Conservation (phyloP, 2,113 vertebrate species). For the Kobus ellipsiprymnus region DNA sequence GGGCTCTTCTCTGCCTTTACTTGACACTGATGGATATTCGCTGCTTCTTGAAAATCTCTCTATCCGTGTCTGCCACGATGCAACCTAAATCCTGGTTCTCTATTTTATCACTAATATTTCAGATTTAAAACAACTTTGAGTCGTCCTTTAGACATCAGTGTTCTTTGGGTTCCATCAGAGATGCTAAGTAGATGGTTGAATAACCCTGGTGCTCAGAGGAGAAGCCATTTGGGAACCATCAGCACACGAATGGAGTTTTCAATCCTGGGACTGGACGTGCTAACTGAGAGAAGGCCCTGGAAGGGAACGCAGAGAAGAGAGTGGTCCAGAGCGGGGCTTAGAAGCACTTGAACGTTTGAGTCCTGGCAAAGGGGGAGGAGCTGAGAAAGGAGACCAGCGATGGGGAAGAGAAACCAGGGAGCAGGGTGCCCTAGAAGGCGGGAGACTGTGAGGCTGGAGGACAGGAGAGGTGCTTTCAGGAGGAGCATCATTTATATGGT, state of each 20-base stretch:
- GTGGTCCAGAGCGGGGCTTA: neutral
- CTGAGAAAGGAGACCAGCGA: neutral
- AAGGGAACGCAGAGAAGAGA: neutral
- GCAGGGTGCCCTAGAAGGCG: neutral
- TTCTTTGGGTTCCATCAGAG: neutral
- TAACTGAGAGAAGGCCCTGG: neutral
- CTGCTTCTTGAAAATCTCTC: neutral
- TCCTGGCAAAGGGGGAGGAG: neutral
- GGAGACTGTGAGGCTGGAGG: neutral
- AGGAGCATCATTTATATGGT: neutral
- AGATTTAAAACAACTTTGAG: neutral
- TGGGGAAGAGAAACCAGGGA: neutral
- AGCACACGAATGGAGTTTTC: fast-evolving
- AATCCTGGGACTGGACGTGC: neutral
- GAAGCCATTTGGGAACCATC: neutral
- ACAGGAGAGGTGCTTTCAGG: neutral
- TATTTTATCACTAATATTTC: neutral
- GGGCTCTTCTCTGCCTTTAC: neutral
- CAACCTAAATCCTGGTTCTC: neutral
- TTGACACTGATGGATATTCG: neutral
- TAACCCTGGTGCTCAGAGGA: neutral
- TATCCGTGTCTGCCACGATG: neutral
- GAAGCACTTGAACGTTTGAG: neutral
- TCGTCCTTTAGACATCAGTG: neutral
- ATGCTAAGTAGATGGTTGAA: neutral